phyloP scores from a whole-genome alignment of 2,113 vertebrate species.

The Ammospiza nelsoni region DNA sequence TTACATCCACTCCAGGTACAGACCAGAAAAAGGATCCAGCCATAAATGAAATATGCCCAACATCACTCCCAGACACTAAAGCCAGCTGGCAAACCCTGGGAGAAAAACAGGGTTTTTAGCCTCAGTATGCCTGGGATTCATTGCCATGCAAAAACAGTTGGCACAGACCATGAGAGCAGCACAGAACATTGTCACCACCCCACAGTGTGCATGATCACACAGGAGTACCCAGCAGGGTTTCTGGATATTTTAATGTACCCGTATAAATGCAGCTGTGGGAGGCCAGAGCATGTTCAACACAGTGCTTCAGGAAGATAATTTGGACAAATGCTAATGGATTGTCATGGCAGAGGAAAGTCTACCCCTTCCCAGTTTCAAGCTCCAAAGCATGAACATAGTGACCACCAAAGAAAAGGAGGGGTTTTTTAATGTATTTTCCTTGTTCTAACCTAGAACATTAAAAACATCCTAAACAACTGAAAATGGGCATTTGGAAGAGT shows the following conservation, averaged over 20 bases:
- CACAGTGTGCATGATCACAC: not conserved
- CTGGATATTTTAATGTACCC: not conserved
- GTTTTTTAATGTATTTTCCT: rapidly evolving
- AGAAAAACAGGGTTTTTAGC: not conserved
- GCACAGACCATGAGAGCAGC: not conserved
- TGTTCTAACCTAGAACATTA: not conserved
- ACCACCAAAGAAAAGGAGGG: not conserved
- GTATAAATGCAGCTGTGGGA: not conserved
- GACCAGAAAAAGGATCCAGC: not conserved
- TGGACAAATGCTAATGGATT: not conserved
- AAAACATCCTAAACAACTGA: not conserved
- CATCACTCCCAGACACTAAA: not conserved
- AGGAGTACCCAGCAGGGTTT: not conserved
- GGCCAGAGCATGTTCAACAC: not conserved
- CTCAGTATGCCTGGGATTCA: not conserved
- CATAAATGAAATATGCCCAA: not conserved
- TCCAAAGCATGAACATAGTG: not conserved
- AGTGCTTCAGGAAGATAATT: not conserved
- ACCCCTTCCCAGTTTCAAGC: not conserved
- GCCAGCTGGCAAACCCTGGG: not conserved
- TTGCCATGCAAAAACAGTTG: not conserved
- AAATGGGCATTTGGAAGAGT: not conserved
- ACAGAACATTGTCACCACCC: not conserved
- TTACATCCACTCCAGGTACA: not conserved
- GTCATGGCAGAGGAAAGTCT: not conserved